Percentiles rank a stretch among this genome's conserved stretches.
phyloP scores from a whole-genome alignment of 2,113 vertebrate species.

The Himantopus leucocephalus region DNA sequence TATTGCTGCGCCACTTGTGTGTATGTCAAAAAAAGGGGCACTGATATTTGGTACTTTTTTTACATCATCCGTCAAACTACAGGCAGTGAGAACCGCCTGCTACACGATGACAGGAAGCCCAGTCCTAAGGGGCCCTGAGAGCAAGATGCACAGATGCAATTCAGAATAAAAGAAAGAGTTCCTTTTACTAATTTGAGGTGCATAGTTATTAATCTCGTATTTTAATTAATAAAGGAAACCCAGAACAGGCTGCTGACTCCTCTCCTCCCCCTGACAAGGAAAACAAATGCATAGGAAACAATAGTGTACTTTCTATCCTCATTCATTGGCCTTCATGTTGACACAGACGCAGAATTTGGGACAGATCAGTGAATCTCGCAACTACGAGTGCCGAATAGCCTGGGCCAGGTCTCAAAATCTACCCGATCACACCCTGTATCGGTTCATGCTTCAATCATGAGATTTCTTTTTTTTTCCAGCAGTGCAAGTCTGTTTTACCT shows the following conservation, averaged over 20 bases:
- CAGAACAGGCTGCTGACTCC: not conserved
- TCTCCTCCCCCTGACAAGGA: accelerated
- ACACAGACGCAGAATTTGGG: not conserved
- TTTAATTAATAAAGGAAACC: not conserved
- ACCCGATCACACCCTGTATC: not conserved
- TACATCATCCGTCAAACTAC: not conserved
- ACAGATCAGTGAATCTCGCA: not conserved
- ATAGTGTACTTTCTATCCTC: not conserved
- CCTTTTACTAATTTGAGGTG: not conserved
- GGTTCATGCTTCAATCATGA: not conserved
- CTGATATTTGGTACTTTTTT: not conserved
- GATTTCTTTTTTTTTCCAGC: not conserved
- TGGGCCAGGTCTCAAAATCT: not conserved
- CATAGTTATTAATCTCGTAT: not conserved
- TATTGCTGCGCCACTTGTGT: not conserved
- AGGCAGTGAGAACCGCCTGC: not conserved
- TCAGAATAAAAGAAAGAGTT: not conserved
- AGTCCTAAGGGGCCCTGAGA: not conserved
- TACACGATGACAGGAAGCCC: not conserved
- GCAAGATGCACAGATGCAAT: not conserved
- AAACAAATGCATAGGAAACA: not conserved
- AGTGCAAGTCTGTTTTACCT: not conserved
- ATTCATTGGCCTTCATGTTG: not conserved
- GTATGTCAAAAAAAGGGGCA: not conserved
- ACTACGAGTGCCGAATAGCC: not conserved